These are phyloP conservation scores for Linurgus olivaceus DNA, from an alignment of 2,797 vertebrate species.

Conservation along the genomic window DNA sequence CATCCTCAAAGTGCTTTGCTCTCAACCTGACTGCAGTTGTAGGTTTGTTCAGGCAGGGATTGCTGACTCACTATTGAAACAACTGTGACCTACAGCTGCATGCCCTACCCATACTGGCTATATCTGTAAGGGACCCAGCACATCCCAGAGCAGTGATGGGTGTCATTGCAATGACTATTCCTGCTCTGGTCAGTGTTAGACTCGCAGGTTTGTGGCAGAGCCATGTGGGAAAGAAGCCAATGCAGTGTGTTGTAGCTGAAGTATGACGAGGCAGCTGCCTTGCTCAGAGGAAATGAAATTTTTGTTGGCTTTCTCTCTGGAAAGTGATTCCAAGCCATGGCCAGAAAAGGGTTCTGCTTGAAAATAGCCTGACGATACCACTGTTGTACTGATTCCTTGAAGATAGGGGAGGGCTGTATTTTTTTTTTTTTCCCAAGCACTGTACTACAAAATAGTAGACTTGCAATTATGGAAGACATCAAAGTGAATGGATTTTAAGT, in stretches of 20 bases:
- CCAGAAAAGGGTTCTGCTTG: neutral
- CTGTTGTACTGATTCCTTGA: neutral
- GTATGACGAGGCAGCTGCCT: neutral
- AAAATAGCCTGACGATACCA: neutral
- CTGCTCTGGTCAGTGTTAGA: neutral
- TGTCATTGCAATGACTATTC: fast-evolving
- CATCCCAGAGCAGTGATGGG: neutral
- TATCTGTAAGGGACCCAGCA: fast-evolving
- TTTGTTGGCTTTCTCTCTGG: neutral
- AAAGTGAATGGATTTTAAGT: constrained; percentile 8
- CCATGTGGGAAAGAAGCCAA: neutral
- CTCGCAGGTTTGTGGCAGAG: fast-evolving
- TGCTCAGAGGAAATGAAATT: neutral
- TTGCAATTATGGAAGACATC: neutral
- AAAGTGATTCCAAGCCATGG: neutral
- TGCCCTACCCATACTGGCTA: neutral
- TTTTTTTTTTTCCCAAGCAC: neutral
- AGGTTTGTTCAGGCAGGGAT: neutral
- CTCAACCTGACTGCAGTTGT: neutral
- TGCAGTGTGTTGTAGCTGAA: neutral
- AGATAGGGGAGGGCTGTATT: neutral
- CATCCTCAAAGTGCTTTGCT: neutral
- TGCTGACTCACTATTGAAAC: neutral
- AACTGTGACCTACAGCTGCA: neutral
- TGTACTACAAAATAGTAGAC: neutral